Conservation (phyloP, 2,113 vertebrate species). For the Callaeas wilsoni region DNA sequence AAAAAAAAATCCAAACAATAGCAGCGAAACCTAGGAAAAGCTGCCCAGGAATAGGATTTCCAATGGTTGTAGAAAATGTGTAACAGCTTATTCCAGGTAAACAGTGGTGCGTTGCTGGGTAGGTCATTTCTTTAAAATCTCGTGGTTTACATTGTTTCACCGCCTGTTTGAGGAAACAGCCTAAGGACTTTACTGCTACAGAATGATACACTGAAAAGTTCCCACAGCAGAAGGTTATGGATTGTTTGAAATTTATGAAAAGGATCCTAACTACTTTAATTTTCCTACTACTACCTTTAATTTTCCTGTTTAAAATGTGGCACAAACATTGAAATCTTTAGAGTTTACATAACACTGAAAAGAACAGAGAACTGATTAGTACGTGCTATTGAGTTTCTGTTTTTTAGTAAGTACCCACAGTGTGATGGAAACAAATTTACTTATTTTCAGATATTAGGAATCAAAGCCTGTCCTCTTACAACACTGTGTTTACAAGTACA, state of each 20-base stretch:
- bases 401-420: not conserved
- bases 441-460: not conserved
- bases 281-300: too few species aligned
- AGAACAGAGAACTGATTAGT: not conserved
- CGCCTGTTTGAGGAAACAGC: not conserved
- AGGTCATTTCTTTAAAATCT: not conserved
- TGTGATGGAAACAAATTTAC: not conserved
- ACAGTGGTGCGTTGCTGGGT: not conserved
- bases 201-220: not conserved
- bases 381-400: not conserved
- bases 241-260: not conserved
- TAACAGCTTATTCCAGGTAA: not conserved
- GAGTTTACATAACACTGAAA: not conserved
- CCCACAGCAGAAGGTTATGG: not conserved
- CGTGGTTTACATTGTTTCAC: not conserved
- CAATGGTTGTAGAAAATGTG: not conserved
- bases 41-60: not conserved
- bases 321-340: not conserved
- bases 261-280: not conserved
- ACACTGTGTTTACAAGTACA: not conserved
- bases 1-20: not conserved
- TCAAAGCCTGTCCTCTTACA: not conserved
- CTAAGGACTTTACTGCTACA: not conserved
- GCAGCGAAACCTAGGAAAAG: not conserved
- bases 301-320: not conserved